phyloP scores from a whole-genome alignment of 2,888 invertebrate species.

The Clostera curtula region DNA sequence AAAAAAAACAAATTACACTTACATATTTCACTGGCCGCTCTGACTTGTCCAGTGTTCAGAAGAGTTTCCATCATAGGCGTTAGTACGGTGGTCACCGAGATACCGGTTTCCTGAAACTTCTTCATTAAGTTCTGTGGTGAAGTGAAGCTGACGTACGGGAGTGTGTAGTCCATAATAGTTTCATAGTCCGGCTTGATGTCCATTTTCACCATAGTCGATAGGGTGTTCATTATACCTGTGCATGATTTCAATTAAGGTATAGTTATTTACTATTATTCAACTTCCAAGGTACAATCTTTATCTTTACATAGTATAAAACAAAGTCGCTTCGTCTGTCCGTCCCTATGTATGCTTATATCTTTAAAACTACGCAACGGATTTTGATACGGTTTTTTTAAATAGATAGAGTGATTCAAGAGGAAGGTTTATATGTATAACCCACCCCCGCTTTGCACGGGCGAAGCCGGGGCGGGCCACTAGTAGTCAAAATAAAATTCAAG shows the following conservation, averaged over 20 bases:
- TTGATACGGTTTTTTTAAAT: no score
- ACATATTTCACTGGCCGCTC: slow-evolving; percentile 67
- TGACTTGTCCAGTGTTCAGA: slow-evolving; percentile 53
- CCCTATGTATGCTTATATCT: no score
- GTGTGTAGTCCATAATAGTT: slow-evolving; percentile 69
- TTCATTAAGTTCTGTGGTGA: slow-evolving; percentile 65
- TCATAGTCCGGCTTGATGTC: slow-evolving; percentile 73
- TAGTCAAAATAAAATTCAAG: no score
- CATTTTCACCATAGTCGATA: slow-evolving; percentile 70
- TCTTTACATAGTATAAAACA: no score
- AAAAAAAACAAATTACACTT: no score
- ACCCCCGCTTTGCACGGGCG: no score
- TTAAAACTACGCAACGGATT: no score
- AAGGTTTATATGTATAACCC: no score
- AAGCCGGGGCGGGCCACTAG: no score
- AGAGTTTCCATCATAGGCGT: slow-evolving; percentile 67
- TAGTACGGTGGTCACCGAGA: slow-evolving; percentile 44
- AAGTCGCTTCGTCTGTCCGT: no score
- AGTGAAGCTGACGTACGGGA: slow-evolving; percentile 70
- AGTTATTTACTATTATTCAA: background rate
- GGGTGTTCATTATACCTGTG: slow-evolving; percentile 67
- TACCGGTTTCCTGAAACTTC: slow-evolving; percentile 60
- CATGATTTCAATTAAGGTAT: background rate
- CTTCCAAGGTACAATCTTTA: no score
- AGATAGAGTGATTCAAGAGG: no score